Percentiles rank a stretch among this genome's conserved stretches.
phyloP scores from a whole-genome alignment of 2,113 vertebrate species.

The Saimiri boliviensis region DNA sequence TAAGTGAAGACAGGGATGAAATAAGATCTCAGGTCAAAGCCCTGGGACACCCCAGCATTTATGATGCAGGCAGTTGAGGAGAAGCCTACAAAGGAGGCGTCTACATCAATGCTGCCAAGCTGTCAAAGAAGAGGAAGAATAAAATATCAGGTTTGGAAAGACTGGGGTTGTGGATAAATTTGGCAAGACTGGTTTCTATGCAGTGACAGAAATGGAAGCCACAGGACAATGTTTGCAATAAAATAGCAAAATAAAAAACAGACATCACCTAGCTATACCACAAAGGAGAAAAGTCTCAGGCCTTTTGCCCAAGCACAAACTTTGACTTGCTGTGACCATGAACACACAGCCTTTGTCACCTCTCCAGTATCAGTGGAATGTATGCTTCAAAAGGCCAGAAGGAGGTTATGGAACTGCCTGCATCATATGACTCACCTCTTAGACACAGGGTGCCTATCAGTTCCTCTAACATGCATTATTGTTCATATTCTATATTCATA shows the following conservation, averaged over 20 bases:
- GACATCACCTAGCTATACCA: not conserved
- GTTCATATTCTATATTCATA: rapidly evolving
- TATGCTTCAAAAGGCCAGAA: not conserved
- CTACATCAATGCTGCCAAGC: rapidly evolving
- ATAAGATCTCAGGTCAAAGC: not conserved
- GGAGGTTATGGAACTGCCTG: rapidly evolving
- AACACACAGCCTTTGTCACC: rapidly evolving
- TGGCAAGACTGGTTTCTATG: not conserved
- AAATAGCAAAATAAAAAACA: not conserved
- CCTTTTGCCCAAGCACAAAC: not conserved
- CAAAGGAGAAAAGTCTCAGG: not conserved
- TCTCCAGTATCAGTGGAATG: rapidly evolving
- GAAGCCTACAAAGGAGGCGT: not conserved
- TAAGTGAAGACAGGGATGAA: not conserved
- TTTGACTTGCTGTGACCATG: no score
- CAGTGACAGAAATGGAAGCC: not conserved
- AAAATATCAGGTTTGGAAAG: not conserved
- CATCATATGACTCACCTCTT: not conserved
- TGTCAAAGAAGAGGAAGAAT: not conserved
- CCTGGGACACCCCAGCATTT: rapidly evolving
- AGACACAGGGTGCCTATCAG: no score
- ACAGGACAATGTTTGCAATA: rapidly evolving
- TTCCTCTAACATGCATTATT: not conserved
- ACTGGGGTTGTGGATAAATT: not conserved
- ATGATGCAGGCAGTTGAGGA: rapidly evolving